phyloP scores from a whole-genome alignment of 1,140 invertebrate genomes.

The Homarus americanus region DNA sequence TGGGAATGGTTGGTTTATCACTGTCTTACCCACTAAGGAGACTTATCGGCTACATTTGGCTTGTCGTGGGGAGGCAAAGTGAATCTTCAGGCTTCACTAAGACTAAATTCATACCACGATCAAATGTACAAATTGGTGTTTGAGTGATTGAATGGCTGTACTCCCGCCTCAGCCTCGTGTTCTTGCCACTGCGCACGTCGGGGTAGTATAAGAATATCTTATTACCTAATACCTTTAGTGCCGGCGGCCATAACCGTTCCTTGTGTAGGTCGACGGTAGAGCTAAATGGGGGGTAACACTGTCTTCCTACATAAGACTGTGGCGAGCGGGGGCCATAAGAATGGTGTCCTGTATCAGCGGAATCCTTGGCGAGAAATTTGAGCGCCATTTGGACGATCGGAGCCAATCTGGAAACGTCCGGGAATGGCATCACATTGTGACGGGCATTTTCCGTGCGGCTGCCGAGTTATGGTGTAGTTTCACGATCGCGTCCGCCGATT shows the following conservation, averaged over 20 bases:
- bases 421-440: constrained; percentile 46
- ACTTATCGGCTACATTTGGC: neutral
- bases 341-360: constrained; percentile 55
- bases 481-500: neutral
- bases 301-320: neutral
- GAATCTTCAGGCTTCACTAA: constrained; percentile 9
- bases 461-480: constrained; percentile 1
- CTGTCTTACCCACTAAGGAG: neutral
- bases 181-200: neutral
- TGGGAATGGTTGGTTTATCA: neutral
- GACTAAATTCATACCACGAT: neutral
- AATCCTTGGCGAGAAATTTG: constrained; percentile 51
- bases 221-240: neutral
- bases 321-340: constrained; percentile 31
- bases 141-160: neutral
- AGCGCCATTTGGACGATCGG: constrained; percentile 53
- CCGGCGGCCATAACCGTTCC: neutral
- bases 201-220: too few relatives aligned
- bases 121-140: neutral
- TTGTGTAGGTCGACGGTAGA: neutral
- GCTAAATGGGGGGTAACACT: neutral
- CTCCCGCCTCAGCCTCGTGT: neutral
- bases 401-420: constrained; percentile 46
- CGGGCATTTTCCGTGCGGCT: constrained; percentile 13
- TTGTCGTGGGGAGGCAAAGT: neutral